These are phyloP conservation scores for Gallinago nigripennis DNA, from an alignment of 2,797 vertebrate species.

Conservation along the genomic window DNA sequence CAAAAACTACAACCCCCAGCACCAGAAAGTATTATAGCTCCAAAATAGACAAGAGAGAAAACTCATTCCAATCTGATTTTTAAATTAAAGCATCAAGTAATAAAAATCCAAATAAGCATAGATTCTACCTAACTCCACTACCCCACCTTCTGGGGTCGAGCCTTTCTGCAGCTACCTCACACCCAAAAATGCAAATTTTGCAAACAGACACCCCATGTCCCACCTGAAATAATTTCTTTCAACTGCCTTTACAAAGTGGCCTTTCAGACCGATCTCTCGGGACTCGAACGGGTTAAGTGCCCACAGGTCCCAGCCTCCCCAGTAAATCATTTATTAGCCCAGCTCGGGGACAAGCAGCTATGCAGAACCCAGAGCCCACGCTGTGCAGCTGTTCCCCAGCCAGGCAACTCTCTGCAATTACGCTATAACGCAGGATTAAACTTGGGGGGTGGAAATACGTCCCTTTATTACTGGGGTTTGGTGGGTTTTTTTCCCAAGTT, in stretches of 20 bases:
- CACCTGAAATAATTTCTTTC: background rate
- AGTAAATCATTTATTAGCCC: conserved; percentile 62
- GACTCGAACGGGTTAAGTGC: background rate
- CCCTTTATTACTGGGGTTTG: background rate
- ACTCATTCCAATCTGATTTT: background rate
- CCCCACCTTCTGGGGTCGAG: background rate
- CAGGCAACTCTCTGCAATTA: conserved; percentile 40
- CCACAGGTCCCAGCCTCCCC: background rate
- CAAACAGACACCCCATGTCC: background rate
- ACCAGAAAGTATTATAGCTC: background rate
- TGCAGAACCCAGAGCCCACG: conserved; percentile 5
- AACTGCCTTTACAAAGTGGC: background rate
- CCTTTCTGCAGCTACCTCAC: background rate
- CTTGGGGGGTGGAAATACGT: background rate
- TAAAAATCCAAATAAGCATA: background rate
- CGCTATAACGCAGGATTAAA: conserved; percentile 20
- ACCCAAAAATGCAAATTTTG: background rate
- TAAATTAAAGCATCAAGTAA: background rate
- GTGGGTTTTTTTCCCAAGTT: background rate
- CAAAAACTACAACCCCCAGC: background rate
- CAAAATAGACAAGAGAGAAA: background rate
- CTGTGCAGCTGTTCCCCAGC: conserved; percentile 51
- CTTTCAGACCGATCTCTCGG: background rate
- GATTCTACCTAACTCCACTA: background rate
- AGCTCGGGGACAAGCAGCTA: conserved; percentile 9